Percentiles rank a stretch among this genome's conserved stretches.
Evolutionary conservation across 2,797 vertebrate species (phyloP).

Genomic region (Oreortyx pictus): DNA sequence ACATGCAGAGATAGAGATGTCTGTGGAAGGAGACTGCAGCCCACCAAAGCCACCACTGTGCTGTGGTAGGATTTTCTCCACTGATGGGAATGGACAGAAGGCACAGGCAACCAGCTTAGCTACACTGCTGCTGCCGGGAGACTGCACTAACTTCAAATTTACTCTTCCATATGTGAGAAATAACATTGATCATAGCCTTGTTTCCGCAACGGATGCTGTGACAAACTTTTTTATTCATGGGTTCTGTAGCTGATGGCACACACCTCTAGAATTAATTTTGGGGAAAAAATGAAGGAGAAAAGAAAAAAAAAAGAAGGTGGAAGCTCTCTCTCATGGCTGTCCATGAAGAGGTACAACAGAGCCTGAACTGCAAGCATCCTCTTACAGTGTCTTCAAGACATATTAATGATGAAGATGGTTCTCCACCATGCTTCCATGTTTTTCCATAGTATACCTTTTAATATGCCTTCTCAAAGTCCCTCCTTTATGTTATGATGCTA

Average conservation of each 20-base stretch:
- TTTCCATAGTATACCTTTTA: neutral
- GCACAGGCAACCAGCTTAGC: neutral
- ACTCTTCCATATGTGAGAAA: neutral
- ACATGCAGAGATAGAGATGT: neutral
- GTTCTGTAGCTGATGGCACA: neutral
- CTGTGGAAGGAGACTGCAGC: neutral
- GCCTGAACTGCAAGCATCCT: neutral
- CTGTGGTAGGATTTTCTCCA: neutral
- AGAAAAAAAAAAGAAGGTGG: neutral
- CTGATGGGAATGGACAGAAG: neutral
- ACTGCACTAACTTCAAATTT: accelerated
- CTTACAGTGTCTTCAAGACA: neutral
- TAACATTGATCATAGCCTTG: accelerated
- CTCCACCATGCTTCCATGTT: neutral
- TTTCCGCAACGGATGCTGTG: neutral
- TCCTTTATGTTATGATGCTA: neutral
- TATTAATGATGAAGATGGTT: neutral
- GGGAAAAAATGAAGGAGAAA: neutral
- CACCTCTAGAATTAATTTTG: neutral
- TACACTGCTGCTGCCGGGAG: neutral
- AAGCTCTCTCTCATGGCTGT: neutral
- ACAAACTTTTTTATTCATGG: neutral
- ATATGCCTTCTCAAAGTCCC: neutral
- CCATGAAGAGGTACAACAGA: neutral
- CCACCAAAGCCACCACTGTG: neutral